These are phyloP conservation scores for Plodia interpunctella DNA, from an alignment of 1,140 invertebrate genomes.

Conservation along the genomic window DNA sequence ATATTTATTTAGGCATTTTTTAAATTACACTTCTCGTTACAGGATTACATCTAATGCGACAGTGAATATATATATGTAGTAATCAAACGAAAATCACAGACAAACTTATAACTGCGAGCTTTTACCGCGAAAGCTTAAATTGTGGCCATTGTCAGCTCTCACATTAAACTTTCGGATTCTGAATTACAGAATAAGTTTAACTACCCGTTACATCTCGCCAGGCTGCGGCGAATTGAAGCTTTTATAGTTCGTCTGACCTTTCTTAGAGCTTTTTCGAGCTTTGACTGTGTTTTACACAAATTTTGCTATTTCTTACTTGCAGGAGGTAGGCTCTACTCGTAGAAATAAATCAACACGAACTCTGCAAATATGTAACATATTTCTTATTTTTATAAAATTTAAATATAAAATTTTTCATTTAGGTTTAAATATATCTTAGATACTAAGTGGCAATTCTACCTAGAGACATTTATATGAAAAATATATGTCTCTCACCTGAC, in stretches of 20 bases:
- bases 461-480: too few relatives aligned
- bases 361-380: too few relatives aligned
- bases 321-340: too few relatives aligned
- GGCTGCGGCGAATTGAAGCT: not conserved
- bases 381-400: not conserved
- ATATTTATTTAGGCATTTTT: too few relatives aligned
- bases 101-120: not conserved
- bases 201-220: not conserved
- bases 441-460: too few relatives aligned
- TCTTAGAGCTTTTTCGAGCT: not conserved
- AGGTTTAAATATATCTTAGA: too few relatives aligned
- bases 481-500: too few relatives aligned
- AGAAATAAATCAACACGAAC: too few relatives aligned
- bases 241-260: not conserved
- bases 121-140: not conserved
- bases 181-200: conserved; percentile 6
- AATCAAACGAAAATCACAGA: not conserved
- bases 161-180: not conserved
- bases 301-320: not conserved
- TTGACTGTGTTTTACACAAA: not conserved
- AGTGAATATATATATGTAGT: not conserved
- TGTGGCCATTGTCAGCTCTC: not conserved
- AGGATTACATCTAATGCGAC: too few relatives aligned
- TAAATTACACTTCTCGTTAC: too few relatives aligned
- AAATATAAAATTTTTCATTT: too few relatives aligned